Evolutionary conservation across 2,888 invertebrate species (phyloP).

Genomic region (Melinaea menophilus): DNA sequence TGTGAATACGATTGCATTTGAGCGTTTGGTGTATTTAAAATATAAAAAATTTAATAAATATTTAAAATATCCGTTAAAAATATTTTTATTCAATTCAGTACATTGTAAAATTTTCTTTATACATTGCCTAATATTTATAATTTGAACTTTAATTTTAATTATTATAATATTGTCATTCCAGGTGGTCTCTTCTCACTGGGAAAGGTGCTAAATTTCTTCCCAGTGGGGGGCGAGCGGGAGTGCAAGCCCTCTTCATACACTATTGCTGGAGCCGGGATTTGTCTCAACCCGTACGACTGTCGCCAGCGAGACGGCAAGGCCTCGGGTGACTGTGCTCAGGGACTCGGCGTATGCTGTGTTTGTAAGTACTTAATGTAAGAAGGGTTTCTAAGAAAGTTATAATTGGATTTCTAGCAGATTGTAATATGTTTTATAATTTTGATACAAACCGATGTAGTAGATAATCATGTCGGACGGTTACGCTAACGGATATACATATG

Average conservation of each 20-base stretch:
- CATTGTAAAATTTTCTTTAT: neutral
- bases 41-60: too few relatives aligned
- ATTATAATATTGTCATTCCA: slow-evolving; percentile 30
- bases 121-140: neutral
- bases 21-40: too few relatives aligned
- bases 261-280: slow-evolving; percentile 85
- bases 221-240: slow-evolving; percentile 89
- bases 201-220: slow-evolving; percentile 88
- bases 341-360: slow-evolving; percentile 91
- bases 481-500: too few relatives aligned
- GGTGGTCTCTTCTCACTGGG: slow-evolving; percentile 59
- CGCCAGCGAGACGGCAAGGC: slow-evolving; percentile 83
- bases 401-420: too few relatives aligned
- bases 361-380: slow-evolving; percentile 78
- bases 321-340: slow-evolving; percentile 87
- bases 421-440: too few relatives aligned
- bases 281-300: slow-evolving; percentile 91
- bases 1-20: too few relatives aligned
- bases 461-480: too few relatives aligned
- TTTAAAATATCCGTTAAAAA: too few relatives aligned
- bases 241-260: slow-evolving; percentile 84
- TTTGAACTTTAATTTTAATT: neutral
- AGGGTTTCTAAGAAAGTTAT: too few relatives aligned
- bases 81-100: too few relatives aligned
- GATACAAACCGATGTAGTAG: too few relatives aligned